phyloP scores from a whole-genome alignment of 1,140 invertebrate genomes.

The Aricia agestis region DNA sequence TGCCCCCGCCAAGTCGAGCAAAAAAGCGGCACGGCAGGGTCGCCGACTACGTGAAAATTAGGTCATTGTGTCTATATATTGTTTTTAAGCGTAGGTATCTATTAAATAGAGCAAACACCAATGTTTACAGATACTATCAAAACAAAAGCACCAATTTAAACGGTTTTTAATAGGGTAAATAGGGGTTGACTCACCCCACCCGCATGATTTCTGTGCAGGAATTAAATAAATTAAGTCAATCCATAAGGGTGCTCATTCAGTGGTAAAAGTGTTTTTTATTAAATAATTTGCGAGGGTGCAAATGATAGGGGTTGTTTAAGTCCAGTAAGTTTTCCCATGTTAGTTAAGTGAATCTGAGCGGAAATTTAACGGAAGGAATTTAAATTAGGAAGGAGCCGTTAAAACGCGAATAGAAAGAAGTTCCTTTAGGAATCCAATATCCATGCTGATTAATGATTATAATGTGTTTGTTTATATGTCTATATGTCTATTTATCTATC shows the following conservation, averaged over 20 bases:
- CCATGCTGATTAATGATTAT: no score
- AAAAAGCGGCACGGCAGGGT: no score
- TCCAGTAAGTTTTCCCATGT: slow-evolving; percentile 13
- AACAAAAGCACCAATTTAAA: neutral
- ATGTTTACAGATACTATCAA: neutral
- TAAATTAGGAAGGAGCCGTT: neutral
- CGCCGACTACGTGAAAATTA: no score
- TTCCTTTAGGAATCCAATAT: no score
- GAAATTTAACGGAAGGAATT: neutral
- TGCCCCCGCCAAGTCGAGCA: no score
- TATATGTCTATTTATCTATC: no score
- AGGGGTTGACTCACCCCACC: slow-evolving; percentile 47
- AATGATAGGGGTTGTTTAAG: slow-evolving; percentile 57
- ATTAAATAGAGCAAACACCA: neutral
- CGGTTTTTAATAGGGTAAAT: slow-evolving; percentile 2
- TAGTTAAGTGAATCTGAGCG: neutral
- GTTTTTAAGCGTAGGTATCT: no score
- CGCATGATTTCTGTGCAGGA: slow-evolving; percentile 40
- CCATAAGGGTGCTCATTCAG: neutral
- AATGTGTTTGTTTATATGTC: no score
- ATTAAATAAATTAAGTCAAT: slow-evolving; percentile 7
- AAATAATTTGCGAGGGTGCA: slow-evolving; percentile 35
- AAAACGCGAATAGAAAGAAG: neutral
- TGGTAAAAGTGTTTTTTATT: slow-evolving; percentile 13
- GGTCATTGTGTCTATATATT: no score